phyloP scores from a whole-genome alignment of 2,113 vertebrate species.

The Paradisaea rubra region DNA sequence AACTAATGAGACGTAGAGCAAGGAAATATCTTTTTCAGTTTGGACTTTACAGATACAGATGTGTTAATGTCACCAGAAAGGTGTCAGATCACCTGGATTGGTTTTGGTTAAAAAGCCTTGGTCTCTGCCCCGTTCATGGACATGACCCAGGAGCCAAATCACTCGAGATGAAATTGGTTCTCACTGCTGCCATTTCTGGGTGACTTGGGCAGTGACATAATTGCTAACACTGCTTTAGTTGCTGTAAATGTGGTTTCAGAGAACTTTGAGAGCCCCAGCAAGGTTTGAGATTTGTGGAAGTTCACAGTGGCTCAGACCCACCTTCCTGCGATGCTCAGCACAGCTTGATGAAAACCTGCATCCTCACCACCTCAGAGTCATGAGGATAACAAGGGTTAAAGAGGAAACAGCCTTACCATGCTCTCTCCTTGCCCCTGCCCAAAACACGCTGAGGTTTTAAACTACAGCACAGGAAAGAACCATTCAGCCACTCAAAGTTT shows the following conservation, averaged over 20 bases:
- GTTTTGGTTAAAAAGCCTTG: background rate
- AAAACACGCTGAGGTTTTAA: background rate
- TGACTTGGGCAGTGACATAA: background rate
- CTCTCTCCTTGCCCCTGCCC: background rate
- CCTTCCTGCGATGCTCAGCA: background rate
- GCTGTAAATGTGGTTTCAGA: background rate
- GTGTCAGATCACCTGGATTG: background rate
- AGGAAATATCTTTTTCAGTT: background rate
- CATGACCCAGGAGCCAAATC: background rate
- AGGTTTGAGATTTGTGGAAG: background rate
- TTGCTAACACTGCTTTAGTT: background rate
- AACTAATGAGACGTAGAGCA: background rate
- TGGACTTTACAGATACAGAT: background rate
- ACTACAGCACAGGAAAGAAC: background rate
- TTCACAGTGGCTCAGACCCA: background rate
- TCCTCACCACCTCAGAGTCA: background rate
- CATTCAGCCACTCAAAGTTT: background rate
- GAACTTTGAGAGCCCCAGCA: background rate
- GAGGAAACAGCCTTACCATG: background rate
- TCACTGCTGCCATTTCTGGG: background rate
- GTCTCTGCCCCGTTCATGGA: background rate
- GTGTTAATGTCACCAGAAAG: background rate
- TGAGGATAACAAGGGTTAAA: background rate
- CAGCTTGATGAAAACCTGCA: background rate
- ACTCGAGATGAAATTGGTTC: rapidly evolving